Conservation (phyloP, 2,888 invertebrate genomes). For the Tinea trinotella region DNA sequence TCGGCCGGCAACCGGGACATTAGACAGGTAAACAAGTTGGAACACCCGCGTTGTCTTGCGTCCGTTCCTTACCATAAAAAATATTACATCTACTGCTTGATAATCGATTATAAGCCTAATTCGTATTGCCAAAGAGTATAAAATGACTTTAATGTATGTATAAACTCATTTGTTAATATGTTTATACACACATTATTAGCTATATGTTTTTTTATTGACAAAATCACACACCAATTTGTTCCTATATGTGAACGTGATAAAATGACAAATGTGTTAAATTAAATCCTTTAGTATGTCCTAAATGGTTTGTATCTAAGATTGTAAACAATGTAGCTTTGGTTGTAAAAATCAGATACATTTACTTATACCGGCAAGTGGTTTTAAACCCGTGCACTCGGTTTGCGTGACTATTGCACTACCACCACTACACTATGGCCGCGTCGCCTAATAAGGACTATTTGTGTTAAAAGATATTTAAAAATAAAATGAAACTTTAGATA, state of each 20-base stretch:
- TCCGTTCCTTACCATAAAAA: not conserved
- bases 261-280: slow-evolving; percentile 1
- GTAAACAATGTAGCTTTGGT: no score
- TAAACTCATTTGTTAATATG: not conserved
- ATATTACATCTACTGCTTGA: not conserved
- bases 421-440: no score
- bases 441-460: no score
- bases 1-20: slow-evolving; percentile 16
- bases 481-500: no score
- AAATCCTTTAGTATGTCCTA: not conserved
- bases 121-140: not conserved
- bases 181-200: not conserved
- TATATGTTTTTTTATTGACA: not conserved
- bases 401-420: no score
- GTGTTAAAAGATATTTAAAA: no score
- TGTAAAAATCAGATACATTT: no score
- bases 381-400: no score
- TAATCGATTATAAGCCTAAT: not conserved
- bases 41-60: slow-evolving; percentile 41
- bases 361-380: no score
- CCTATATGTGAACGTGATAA: not conserved
- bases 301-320: no score
- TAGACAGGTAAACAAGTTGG: slow-evolving; percentile 32
- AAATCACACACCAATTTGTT: not conserved
- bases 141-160: not conserved